Base-by-base conservation (phyloP, 2,797 vertebrate genomes). In the Micromesistius poutassou region DNA sequence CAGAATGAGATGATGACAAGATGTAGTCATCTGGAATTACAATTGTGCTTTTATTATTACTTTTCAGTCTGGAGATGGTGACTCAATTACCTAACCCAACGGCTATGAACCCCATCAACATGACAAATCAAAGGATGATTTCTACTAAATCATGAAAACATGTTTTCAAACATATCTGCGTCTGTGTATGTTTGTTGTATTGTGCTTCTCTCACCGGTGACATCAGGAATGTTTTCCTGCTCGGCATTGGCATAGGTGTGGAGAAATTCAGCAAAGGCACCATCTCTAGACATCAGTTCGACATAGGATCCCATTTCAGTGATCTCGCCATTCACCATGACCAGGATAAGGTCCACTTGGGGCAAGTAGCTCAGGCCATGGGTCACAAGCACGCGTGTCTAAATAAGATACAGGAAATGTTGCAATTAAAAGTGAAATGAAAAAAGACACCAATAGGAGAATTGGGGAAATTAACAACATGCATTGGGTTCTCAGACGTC, bases 301-400 rank as follows among this genome's bases (percentile, higher is more conserved):
- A 96, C 92, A 88, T 98, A 97, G 14, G 97, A 97, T 28, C 98
- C 98, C 85, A 94, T 93, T 93, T 99, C 97, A 0, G 96, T 97
- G 81, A 99, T 96, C 88, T 97, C 92, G 10, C 98, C 97, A 0
- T 96, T 94, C 14, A 93, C 91, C 96, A 99, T 94, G 16, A 99
- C 97, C 55, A 99, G 86, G 86, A 99, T 96, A 14, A 95, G 88
- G 74, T 98, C 94, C 22, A 93, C 91, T 72, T 96, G 95, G 0
- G 96, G 95, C 85, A 99, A 92, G 85, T 95, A 97, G 85, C 95
- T 95, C 83, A 99, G 77, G 0, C 96, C 93, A 0, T 99, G 97
- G 2, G 98, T 98, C 77, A 98, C 96, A 87, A 97, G 91, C 74
- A 98, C 83, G 25, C 96, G 94, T 0, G 96, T 97, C 96, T 98